Evolutionary conservation across 2,888 invertebrate species (phyloP).

Genomic region (Sphecodes monilicornis): DNA sequence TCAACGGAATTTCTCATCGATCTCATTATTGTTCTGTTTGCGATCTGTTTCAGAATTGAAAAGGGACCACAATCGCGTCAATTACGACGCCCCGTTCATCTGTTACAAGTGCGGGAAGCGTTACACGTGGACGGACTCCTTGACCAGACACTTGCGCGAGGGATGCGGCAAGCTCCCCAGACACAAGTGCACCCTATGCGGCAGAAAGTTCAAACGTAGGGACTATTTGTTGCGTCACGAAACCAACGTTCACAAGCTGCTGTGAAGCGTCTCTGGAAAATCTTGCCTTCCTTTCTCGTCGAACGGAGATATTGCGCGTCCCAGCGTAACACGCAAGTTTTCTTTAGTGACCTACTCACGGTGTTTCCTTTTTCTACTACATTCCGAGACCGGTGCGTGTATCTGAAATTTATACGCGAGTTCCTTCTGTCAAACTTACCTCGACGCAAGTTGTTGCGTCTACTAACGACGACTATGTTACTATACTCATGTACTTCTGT

Average conservation of each 20-base stretch:
- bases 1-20: neutral
- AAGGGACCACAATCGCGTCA: conserved; percentile 71
- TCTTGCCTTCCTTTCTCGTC: neutral
- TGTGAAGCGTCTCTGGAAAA: conserved; percentile 22
- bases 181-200: conserved; percentile 77
- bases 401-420: conserved; percentile 1
- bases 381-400: conserved; percentile 30
- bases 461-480: neutral
- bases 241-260: conserved; percentile 65
- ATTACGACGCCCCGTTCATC: conserved; percentile 72
- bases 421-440: neutral
- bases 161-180: conserved; percentile 75
- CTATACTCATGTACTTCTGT: neutral
- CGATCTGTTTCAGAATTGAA: conserved; percentile 72
- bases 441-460: neutral
- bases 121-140: conserved; percentile 80
- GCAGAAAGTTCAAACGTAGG: conserved; percentile 80
- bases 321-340: neutral
- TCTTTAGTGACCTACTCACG: neutral
- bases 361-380: conserved; percentile 6
- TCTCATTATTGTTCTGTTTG: conserved; percentile 60
- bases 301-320: neutral
- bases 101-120: conserved; percentile 80
- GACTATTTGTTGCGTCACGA: conserved; percentile 77
- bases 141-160: conserved; percentile 78